Evolutionary conservation across 2,113 vertebrate species (phyloP), one percentile per base, ranked within the genome.

Genomic region (Esox niger): DNA sequence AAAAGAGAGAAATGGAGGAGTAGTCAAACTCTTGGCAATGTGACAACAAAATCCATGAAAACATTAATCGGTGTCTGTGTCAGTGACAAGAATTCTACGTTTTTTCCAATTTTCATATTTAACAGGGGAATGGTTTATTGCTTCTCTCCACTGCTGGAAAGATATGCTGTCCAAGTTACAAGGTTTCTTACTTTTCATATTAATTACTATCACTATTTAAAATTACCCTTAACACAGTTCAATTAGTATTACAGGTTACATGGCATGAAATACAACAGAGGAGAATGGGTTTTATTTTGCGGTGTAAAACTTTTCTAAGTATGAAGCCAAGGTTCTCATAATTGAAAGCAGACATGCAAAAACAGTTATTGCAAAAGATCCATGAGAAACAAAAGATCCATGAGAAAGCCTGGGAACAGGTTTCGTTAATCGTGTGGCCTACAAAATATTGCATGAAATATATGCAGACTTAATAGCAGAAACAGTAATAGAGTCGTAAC

Each of bases 311-410:
- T 20, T 7, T 15, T 8, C 11, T 20, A 15, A 2, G 11, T 4
- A 25, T 20, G 2, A 20, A 33, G 27, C 66, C 69, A 68, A 17
- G 43, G 62, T 62, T 70, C 38, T 35, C 74, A 33, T 78, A 77
- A 85, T 73, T 71, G 58, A 74, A 66, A 83, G 38, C 84, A 85
- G 75, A 85, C 86, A 73, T 46, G 52, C 55, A 73, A 70, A 55
- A 73, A 70, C 27, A 32, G 71, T 73, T 78, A 66, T 47, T 79
- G 69, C 78, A 76, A 81, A 76, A 77, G n/a, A n/a, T n/a, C n/a
- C n/a, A n/a, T n/a, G n/a, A n/a, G 63, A 84, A 85, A 73, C 13
- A 70, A 29, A 79, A 68, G 57, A 73, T 75, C 11, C 62, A 64
- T 76, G 70, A 23, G 72, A 70, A 82, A 46, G 66, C 66, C 66